Evolutionary conservation across 37 sponge, comb jelly and placozoan genomes (phyloP), one percentile per base, ranked within the genome.

Genomic region (Mnemiopsis leidyi): DNA sequence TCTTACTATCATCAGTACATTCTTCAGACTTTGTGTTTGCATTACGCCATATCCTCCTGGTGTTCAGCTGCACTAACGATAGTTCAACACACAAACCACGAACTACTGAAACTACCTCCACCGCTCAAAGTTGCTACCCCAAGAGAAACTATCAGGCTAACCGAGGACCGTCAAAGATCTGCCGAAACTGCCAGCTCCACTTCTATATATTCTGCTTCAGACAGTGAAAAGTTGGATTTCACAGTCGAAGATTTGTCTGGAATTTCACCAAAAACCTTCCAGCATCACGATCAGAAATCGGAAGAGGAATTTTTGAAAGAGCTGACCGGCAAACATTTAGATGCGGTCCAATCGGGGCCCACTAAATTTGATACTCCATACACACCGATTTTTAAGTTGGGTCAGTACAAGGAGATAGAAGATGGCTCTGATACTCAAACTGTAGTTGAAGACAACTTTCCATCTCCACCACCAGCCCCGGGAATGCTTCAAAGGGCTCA

Each of bases 31-130:
- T 34, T 77, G 79, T 31, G 32, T 32, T 36, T 77, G 18, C 79
- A 77, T 36, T 77, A 77, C 36, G 79, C 79, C 34, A 77, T 77
- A 31, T 77, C 79, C 1, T 77, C 35, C 3, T 77, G 79, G 79
- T 77, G 79, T 32, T 34, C 79, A 28, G 26, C 79, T 36, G 16
- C 36, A 21, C 33, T 32, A 77, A 77, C 33, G 30, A 77, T 32
- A 34, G 7, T 48, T 18, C 61, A 48, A 48, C 61, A 13, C 36
- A 16, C 79, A 13, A 26, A 77, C 79, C 79, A 77, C 79, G 79
- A 77, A 34, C 35, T 77, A 1, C 35, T 77, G 7, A 26, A 34
- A 3, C 79, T 77, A 5, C 79, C 79, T 1, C 32, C 32, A 26
- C 79, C 79, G 35, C 33, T 34, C 79, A 77, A 34, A 32, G 3